A percentile compares a stretch with the other conserved stretches of the same genome.
Conservation (phyloP, 30 jellyfish, hydroid and myxozoan species). For the Aurelia aurita region DNA sequence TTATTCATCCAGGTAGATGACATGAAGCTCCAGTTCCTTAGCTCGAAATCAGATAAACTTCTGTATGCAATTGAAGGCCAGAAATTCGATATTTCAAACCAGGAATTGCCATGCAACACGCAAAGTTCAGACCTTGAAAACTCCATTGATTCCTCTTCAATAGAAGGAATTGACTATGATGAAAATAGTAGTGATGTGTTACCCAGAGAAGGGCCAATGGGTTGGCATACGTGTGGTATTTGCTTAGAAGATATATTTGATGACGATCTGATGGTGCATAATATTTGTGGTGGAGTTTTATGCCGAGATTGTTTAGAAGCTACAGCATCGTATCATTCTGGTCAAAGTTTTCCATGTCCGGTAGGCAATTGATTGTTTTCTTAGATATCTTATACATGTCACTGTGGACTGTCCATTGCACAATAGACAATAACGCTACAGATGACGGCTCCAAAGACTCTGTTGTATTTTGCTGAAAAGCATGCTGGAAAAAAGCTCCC, state of each 20-base stretch:
- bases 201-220: slow-evolving; percentile 51
- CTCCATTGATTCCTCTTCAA: slow-evolving; percentile 11
- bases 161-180: not conserved
- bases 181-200: slow-evolving; percentile 4
- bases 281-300: slow-evolving; percentile 79
- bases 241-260: slow-evolving; percentile 95
- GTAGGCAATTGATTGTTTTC: slow-evolving; percentile 44
- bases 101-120: not conserved
- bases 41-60: slow-evolving; percentile 24
- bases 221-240: slow-evolving; percentile 93
- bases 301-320: slow-evolving; percentile 81
- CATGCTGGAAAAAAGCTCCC: too few species aligned
- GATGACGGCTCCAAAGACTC: too few species aligned
- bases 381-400: not conserved
- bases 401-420: too few species aligned
- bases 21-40: slow-evolving; percentile 54
- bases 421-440: too few species aligned
- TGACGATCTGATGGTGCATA: slow-evolving; percentile 78
- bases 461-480: too few species aligned
- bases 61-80: slow-evolving; percentile 60
- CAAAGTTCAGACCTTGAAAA: not conserved
- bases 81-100: not conserved
- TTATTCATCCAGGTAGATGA: slow-evolving; percentile 41
- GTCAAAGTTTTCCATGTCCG: slow-evolving; percentile 90
- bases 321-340: slow-evolving; percentile 70